Evolutionary conservation across 2,888 invertebrate species (phyloP), one percentile per base, ranked within the genome.

Genomic region (Drosophila suboccidentalis): DNA sequence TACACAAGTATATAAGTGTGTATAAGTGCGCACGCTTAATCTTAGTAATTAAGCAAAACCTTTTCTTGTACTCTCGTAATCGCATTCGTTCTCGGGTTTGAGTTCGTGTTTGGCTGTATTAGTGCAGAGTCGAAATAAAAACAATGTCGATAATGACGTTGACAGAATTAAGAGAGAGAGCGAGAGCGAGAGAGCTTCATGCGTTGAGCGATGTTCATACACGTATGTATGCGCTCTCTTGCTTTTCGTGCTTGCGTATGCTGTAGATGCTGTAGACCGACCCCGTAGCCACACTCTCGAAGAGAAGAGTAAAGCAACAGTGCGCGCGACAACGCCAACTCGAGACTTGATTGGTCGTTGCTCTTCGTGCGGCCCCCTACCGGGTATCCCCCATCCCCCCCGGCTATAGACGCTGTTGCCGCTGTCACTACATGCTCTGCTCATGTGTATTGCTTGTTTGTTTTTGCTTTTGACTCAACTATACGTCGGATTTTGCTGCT

Each of bases 321-420:
- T 74, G 73, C 68, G 78, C 36, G 57, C 69, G 68, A 78, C 69
- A 64, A 63, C 67, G 70, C 57, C 64, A 71, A 51, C 78, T 68
- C 81, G 78, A 70, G 60, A 71, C 82, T 84, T 87, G 85, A 86
- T 86, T 86, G 89, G 87, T 87, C 75, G 87, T 63, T 29, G 73
- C 71, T 69, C 47, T 66, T 72, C 68, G 76, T 63, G 66, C 71
- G 67, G 71, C 79, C 74, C 63, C 66, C 64, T 70, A 74, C 57
- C 62, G 49, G 53, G 39, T 70, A 26, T 60, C n/a, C 58, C 8
- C 15, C 17, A 39, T 54, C 8, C 15, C 19, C 26, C 17, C 29
- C 53, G 29, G 38, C 38, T 38, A 43, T 51, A 43, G 65, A 61
- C 70, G 61, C 46, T 54, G 57, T 60, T 67, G 54, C 46, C 55